Conservation (phyloP, 2,113 vertebrate species). For the Oceanodroma tethys region DNA sequence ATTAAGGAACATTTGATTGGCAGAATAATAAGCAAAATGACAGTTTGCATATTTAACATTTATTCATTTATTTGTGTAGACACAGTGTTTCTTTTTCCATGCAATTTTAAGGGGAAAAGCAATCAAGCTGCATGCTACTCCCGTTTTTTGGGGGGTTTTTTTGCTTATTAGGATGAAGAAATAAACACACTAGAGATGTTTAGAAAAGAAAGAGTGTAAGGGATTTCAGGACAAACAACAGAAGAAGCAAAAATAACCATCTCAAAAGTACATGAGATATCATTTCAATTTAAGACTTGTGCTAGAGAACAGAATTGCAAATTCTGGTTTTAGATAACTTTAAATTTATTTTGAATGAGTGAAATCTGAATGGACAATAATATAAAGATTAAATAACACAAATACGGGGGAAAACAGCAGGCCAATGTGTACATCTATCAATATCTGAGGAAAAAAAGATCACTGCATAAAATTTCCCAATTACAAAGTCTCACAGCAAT, state of each 20-base stretch:
- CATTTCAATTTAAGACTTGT: not conserved
- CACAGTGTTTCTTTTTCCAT: not conserved
- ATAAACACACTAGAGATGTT: not conserved
- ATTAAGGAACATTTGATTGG: not conserved
- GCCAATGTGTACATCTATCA: not conserved
- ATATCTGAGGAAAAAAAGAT: not conserved
- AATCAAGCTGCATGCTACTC: not conserved
- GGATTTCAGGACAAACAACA: not conserved
- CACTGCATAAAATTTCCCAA: not conserved
- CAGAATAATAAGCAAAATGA: not conserved
- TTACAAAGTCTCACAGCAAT: not conserved
- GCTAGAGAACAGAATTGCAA: not conserved
- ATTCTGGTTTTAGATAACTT: not conserved
- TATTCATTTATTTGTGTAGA: not conserved
- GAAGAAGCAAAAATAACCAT: not conserved
- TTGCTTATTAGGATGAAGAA: not conserved
- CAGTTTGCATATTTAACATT: not conserved
- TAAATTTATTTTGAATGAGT: not conserved
- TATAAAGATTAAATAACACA: not conserved
- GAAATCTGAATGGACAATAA: not conserved
- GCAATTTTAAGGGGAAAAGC: not conserved
- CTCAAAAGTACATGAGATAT: not conserved
- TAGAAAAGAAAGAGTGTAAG: not conserved
- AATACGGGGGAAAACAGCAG: not conserved
- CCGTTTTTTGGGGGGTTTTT: no score